Evolutionary conservation across 2,797 vertebrate species (phyloP), one percentile per base, ranked within the genome.

Genomic region (Catharus ustulatus): DNA sequence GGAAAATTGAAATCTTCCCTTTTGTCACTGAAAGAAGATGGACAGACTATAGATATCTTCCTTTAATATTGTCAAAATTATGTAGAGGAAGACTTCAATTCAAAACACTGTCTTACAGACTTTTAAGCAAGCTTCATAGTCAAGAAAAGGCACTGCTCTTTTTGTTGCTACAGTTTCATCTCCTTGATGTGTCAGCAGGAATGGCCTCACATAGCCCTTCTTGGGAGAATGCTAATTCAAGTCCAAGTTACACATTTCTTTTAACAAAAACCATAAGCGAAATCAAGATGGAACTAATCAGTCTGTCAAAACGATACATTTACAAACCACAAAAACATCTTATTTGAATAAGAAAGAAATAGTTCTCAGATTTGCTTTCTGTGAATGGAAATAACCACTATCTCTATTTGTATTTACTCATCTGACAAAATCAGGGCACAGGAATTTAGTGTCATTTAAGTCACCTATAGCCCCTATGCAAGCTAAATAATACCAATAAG

Each of bases 281-380:
- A 94, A 91, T 62, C 34, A 81, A 85, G 79, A 57, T 57, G 67
- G 52, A 93, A 81, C 67, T 62, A 72, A 78, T 77, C 77, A 75
- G 40, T 66, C 73, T 3, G 1, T 34, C 73, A 76, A 75, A 93
- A 68, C 4, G 10, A 69, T 42, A 81, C 43, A 32, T 38, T 79
- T 72, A 67, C 48, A 29, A 87, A 74, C 72, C 36, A 71, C 1
- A 2, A 67, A 93, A 92, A 73, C 61, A 52, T 67, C 66, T 49
- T 61, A 51, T 45, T 62, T 73, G 40, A 64, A 63, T 66, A 74
- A 89, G 46, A 80, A 71, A 89, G 38, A 75, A 94, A 69, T 13
- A 81, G 36, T 74, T 71, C 58, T 79, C 59, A 1, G 4, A 20
- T 77, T 77, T 87, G 73, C 54, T 62, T 75, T 91, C 82, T 43